Percentiles rank a stretch among this genome's conserved stretches.
These are phyloP conservation scores for Sphaerophoria taeniata DNA, from an alignment of 2,888 invertebrate species.

Conservation along the genomic window DNA sequence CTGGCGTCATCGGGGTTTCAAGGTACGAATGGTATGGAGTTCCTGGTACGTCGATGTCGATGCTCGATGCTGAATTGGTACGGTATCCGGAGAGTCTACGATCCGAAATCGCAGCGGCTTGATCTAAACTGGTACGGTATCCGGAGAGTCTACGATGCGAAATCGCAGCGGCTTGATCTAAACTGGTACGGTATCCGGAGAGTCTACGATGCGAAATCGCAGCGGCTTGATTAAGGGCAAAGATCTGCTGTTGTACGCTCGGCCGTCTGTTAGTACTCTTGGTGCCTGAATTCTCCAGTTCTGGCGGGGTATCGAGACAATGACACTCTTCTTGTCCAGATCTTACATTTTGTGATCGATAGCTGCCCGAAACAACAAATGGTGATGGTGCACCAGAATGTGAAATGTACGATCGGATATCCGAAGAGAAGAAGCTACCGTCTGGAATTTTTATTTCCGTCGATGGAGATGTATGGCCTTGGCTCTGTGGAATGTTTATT, in stretches of 20 bases:
- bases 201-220: constrained; percentile 91
- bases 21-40: constrained; percentile 81
- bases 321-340: constrained; percentile 83
- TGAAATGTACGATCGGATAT: constrained; percentile 89
- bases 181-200: constrained; percentile 94
- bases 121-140: constrained; percentile 92
- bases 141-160: constrained; percentile 93
- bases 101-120: constrained; percentile 89
- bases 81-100: constrained; percentile 95
- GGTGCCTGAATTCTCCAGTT: constrained; percentile 82
- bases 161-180: constrained; percentile 89
- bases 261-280: constrained; percentile 92
- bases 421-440: constrained; percentile 83
- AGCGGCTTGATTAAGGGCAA: constrained; percentile 86
- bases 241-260: constrained; percentile 93
- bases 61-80: constrained; percentile 91
- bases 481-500: constrained; percentile 82
- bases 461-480: constrained; percentile 76
- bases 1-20: constrained; percentile 78
- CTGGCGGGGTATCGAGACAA: constrained; percentile 79
- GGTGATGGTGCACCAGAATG: constrained; percentile 89
- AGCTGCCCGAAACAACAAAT: constrained; percentile 88
- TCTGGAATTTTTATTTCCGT: constrained; percentile 74
- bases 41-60: constrained; percentile 80
- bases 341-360: constrained; percentile 87